Base-by-base conservation (phyloP, 1,140 invertebrate species). In the Papilio aristodemus region DNA sequence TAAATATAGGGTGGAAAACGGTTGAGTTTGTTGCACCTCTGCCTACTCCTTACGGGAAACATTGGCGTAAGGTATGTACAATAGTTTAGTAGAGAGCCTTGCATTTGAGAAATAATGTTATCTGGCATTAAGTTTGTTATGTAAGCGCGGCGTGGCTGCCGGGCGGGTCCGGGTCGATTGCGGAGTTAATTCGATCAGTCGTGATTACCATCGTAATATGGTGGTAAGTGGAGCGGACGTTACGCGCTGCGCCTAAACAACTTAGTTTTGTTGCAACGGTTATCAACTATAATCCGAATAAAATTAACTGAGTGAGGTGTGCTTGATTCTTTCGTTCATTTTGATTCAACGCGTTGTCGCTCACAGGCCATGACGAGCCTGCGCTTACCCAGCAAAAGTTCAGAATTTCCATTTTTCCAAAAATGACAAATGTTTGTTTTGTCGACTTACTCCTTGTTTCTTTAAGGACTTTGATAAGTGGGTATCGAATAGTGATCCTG, bases 161-260 rank as follows among this genome's bases (percentile, higher is more conserved):
- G 17, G 9, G 0, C 46, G 10, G 22, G 19, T 54, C 46, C 46
- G 46, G 19, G 46, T 54, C 19, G 10, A 54, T 54, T 54, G 46
- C 46, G 10, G 46, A 54, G 57, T 37, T 62, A 62, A 62, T 62
- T 14, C 22, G 59, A 62, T 62, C 14, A 62, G 14, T 9, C 14
- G 54, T 57, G n/a, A 17, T 62, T 19, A 62, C 32, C 14, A 36
- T 9, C 9, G 43, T 50, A 50, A 62, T 60, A 1, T 62, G 14
- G 3, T 17, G 27, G 9, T 38, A 62, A 62, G 59, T 62, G 36
- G 59, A 62, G 36, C 59, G 59, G 59, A 62, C 14, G 59, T 62
- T 62, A 62, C 59, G 59, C n/a, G 59, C 17, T 5, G 13, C n/a
- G 1, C 25, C 13, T 59, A 59, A 36, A 59, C 32, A 17, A 17